Evolutionary conservation across 2,888 invertebrate species (phyloP), one percentile per base, ranked within the genome.

Genomic region (Sarcophaga variegata): DNA sequence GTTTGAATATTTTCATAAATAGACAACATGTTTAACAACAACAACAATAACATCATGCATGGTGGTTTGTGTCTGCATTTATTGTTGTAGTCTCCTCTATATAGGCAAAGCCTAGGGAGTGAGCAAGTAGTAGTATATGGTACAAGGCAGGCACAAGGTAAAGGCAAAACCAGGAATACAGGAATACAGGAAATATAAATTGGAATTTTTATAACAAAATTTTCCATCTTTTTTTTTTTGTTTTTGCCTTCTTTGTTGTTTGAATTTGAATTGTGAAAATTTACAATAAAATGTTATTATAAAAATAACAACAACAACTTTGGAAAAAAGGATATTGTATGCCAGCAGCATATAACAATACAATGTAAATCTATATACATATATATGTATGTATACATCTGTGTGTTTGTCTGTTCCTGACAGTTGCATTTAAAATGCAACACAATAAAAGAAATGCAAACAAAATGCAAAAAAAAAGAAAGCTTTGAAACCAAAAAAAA

Each of bases 1-100:
- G 45, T 78, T 69, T 66, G 17, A 63, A 76, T 22, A 81, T 63
- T 81, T 37, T 49, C 60, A 47, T 37, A 67, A 45, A 79, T 6
- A 27, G 63, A 47, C 20, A 45, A 14, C 45, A 8, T 14, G n/a
- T 71, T 76, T 63, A 54, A 49, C 4, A 59, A 71, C 64, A 76
- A 25, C 37, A 37, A 37, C 37, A 37, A 22, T 10, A 37, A 37
- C 37, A 37, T 2, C 37, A 37, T 37, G 8, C 2, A 37, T 37
- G 37, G 37, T 8, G 37, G 37, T 10, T 37, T 10, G 2, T 37
- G 37, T 37, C 37, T 8, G 37, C 37, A 37, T 37, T 37, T 37
- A 37, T 0, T 37, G 2, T 37, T 37, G 37, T 8, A 37, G 37
- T 37, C 37, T 37, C 37, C 2, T 37, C 37, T 37, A 37, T 37